These are phyloP conservation scores for Tetrapedia diversipes DNA, from an alignment of 2,888 invertebrate species.

Conservation along the genomic window DNA sequence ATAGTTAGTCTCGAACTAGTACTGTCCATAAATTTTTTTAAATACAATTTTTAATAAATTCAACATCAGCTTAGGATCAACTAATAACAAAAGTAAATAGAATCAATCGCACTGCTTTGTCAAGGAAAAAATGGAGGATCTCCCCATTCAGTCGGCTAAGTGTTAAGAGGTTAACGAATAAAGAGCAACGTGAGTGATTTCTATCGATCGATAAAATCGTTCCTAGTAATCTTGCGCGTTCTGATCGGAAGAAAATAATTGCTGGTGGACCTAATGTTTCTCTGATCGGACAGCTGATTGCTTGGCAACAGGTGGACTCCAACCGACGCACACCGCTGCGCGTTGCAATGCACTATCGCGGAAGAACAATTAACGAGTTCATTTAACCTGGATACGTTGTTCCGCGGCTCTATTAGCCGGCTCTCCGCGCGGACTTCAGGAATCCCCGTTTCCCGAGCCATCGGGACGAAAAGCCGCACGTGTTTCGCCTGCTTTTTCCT, in stretches of 20 bases:
- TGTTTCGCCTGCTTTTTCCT: slow-evolving; percentile 27
- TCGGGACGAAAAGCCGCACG: slow-evolving; percentile 36
- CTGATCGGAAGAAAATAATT: not conserved
- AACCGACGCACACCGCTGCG: slow-evolving; percentile 45
- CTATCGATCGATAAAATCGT: not conserved
- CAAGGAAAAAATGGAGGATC: too few species aligned
- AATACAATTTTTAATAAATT: too few species aligned
- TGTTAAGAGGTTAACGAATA: too few species aligned
- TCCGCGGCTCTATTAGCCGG: slow-evolving; percentile 46
- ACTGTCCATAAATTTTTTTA: too few species aligned
- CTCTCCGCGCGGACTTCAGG: slow-evolving; percentile 9
- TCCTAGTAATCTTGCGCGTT: not conserved
- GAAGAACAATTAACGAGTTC: slow-evolving; percentile 62
- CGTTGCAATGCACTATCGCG: slow-evolving; percentile 41
- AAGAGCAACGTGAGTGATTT: not conserved
- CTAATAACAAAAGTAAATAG: too few species aligned
- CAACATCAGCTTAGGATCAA: too few species aligned
- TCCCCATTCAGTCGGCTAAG: too few species aligned
- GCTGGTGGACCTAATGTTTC: not conserved
- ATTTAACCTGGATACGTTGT: slow-evolving; percentile 49
- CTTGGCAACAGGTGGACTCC: slow-evolving; percentile 46
- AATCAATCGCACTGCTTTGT: too few species aligned
- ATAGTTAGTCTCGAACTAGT: too few species aligned
- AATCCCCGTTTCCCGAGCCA: slow-evolving; percentile 38
- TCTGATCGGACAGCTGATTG: slow-evolving; percentile 5